Conservation (phyloP, 2,888 invertebrate genomes). For the Mactromeris polynyma region DNA sequence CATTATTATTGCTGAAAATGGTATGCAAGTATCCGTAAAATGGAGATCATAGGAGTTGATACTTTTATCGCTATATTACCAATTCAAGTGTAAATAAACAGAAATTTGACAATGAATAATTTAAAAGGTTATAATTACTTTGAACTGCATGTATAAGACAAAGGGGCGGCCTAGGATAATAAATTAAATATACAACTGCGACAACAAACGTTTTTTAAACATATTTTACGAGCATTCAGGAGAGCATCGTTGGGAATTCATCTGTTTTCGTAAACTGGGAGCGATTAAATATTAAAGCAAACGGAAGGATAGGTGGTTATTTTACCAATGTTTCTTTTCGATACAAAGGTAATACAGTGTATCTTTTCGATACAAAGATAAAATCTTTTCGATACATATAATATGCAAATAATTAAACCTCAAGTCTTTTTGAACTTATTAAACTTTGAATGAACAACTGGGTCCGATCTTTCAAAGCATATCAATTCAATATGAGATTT, state of each 20-base stretch:
- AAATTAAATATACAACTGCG: not conserved
- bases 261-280: not conserved
- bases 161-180: not conserved
- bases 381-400: too few species aligned
- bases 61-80: not conserved
- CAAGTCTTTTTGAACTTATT: too few species aligned
- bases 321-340: not conserved
- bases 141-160: not conserved
- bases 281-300: not conserved
- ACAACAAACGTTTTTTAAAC: not conserved
- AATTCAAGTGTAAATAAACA: slow-evolving; percentile 15
- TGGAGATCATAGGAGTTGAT: not conserved
- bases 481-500: too few species aligned
- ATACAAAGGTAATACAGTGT: not conserved
- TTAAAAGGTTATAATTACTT: not conserved
- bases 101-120: not conserved
- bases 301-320: not conserved
- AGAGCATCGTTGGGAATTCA: not conserved
- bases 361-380: too few species aligned
- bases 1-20: not conserved
- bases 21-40: not conserved
- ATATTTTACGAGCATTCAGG: not conserved
- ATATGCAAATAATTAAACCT: too few species aligned
- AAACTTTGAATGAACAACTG: too few species aligned
- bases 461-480: too few species aligned